A percentile compares a stretch with the other conserved stretches of the same genome.
Evolutionary conservation across 2,797 vertebrate species (phyloP).

Genomic region (Coccyzus lansbergi): DNA sequence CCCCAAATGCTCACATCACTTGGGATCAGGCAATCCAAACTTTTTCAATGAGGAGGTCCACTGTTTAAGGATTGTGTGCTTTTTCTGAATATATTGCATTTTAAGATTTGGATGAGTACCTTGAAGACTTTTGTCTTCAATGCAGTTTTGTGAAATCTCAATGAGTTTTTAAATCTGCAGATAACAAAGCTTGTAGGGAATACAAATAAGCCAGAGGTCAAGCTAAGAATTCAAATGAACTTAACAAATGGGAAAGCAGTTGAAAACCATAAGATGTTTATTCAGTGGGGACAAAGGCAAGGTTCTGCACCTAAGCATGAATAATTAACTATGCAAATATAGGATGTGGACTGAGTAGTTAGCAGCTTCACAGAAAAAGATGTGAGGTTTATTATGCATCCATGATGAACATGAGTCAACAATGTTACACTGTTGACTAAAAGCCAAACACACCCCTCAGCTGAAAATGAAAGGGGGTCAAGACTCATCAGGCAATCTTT

Average conservation of each 20-base stretch:
- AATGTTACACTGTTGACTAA: neutral
- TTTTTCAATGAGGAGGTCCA: neutral
- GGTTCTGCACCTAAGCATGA: slow-evolving; percentile 1
- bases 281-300: slow-evolving; percentile 26
- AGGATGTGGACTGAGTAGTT: neutral
- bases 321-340: slow-evolving; percentile 28
- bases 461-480: neutral
- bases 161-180: slow-evolving; percentile 24
- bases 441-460: neutral
- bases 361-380: neutral
- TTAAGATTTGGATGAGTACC: slow-evolving; percentile 1
- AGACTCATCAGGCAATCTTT: neutral
- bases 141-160: neutral
- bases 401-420: neutral
- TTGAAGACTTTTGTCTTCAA: slow-evolving; percentile 32
- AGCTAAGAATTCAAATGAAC: slow-evolving; percentile 18
- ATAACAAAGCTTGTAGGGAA: slow-evolving; percentile 21
- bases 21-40: neutral
- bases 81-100: neutral
- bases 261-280: slow-evolving; percentile 29
- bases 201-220: slow-evolving; percentile 26
- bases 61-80: neutral
- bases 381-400: neutral
- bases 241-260: neutral
- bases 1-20: neutral